These are phyloP conservation scores for Ginglymostoma cirratum DNA, from an alignment of 2,113 vertebrate genomes.

Conservation along the genomic window DNA sequence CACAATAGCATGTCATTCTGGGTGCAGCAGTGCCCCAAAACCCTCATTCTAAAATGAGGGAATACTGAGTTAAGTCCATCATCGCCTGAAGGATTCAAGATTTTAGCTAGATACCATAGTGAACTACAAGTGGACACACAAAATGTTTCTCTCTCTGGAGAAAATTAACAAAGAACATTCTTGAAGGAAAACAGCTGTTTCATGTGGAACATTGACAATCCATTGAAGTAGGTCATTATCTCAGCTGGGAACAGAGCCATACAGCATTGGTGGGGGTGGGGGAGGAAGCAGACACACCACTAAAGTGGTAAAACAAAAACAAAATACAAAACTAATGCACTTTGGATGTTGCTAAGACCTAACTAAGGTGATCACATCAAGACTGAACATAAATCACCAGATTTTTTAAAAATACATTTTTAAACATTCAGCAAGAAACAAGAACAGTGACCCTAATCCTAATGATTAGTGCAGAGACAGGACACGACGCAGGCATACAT, in stretches of 20 bases:
- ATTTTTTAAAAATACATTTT: background rate
- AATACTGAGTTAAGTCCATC: background rate
- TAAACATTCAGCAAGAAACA: background rate
- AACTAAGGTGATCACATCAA: background rate
- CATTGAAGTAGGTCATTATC: background rate
- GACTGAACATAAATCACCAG: no score
- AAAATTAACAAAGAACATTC: background rate
- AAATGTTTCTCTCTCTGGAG: background rate
- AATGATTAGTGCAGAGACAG: background rate
- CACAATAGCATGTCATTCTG: background rate
- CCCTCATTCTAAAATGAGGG: background rate
- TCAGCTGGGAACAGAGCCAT: background rate
- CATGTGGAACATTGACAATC: background rate
- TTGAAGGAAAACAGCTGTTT: background rate
- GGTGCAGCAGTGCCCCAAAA: background rate
- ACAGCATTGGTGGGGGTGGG: background rate
- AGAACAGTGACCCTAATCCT: background rate
- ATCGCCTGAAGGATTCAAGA: background rate
- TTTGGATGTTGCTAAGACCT: background rate
- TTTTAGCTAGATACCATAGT: background rate
- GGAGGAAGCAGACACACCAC: background rate
- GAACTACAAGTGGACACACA: background rate
- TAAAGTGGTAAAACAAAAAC: background rate
- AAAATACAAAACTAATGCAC: background rate
- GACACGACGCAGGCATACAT: slow-evolving; percentile 46